Evolutionary conservation across 2,113 vertebrate species (phyloP).

Genomic region (Pygoscelis adeliae): DNA sequence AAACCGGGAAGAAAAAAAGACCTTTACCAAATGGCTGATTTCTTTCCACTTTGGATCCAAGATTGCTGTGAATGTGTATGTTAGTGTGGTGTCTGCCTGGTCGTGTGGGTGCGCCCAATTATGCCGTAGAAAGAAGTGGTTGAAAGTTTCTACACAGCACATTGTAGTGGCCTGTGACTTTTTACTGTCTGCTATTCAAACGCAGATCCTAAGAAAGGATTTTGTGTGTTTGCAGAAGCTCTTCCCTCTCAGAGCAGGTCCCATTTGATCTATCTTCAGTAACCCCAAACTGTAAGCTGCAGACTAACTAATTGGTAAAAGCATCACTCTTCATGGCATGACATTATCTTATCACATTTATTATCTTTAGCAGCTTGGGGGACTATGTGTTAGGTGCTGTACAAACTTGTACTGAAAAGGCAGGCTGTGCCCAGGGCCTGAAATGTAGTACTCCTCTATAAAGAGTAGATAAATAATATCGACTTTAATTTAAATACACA

Average conservation of each 20-base stretch:
- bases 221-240: neutral
- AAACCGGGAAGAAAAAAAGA: neutral
- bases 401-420: neutral
- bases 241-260: neutral
- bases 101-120: neutral
- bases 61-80: neutral
- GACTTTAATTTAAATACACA: neutral
- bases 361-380: neutral
- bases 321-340: neutral
- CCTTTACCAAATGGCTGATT: neutral
- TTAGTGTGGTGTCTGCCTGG: neutral
- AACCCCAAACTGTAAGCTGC: neutral
- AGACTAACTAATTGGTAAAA: neutral
- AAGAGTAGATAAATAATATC: neutral
- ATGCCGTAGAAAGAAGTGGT: neutral
- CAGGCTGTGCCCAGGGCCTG: neutral
- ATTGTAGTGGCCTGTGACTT: neutral
- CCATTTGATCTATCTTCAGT: neutral
- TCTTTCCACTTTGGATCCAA: neutral
- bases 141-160: constrained; percentile 27
- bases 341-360: neutral
- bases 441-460: neutral
- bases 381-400: neutral
- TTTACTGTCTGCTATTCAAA: neutral
- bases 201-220: neutral